A percentile compares a stretch with the other conserved stretches of the same genome.
phyloP scores from a whole-genome alignment of 2,888 invertebrate species.

The Desoria tigrina region DNA sequence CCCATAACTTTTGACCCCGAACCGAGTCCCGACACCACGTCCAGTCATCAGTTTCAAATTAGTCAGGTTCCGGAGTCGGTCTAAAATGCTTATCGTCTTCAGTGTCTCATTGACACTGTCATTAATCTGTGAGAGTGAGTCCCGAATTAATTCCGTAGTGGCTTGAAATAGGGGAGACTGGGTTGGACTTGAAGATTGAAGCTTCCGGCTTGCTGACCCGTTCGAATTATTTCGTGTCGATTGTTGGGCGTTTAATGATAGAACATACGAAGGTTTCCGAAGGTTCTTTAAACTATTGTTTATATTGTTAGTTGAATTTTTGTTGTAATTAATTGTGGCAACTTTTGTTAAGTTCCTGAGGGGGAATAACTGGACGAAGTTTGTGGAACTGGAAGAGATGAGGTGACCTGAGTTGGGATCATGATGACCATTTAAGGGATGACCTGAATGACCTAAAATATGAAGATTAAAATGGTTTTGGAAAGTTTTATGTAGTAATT shows the following conservation, averaged over 20 bases:
- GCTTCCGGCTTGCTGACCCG: too few species aligned
- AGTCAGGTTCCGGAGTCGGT: constrained; percentile 40
- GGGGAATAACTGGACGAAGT: constrained; percentile 8
- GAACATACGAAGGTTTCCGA: background rate
- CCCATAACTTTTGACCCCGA: constrained; percentile 33
- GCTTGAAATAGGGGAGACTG: background rate
- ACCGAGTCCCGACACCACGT: background rate
- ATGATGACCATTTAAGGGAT: constrained; percentile 14
- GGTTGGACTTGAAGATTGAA: too few species aligned
- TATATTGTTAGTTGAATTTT: background rate
- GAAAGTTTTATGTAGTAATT: too few species aligned
- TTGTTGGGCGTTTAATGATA: background rate
- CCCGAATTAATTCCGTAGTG: constrained; percentile 1
- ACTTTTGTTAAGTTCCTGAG: constrained; percentile 15
- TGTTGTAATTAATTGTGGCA: constrained; percentile 11
- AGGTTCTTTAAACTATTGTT: background rate
- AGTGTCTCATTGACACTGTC: constrained; percentile 10
- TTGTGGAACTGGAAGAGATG: constrained; percentile 7
- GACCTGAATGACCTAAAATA: constrained; percentile 12
- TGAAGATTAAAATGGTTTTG: too few species aligned
- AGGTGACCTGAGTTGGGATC: background rate
- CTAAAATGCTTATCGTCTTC: constrained; percentile 39
- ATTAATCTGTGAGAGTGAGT: background rate
- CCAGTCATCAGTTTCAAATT: constrained; percentile 27
- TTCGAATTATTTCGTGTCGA: too few species aligned